Percentiles rank a stretch among this genome's conserved stretches.
These are phyloP conservation scores for Brachyopa scutellaris DNA, from an alignment of 2,888 invertebrate species.

Conservation along the genomic window DNA sequence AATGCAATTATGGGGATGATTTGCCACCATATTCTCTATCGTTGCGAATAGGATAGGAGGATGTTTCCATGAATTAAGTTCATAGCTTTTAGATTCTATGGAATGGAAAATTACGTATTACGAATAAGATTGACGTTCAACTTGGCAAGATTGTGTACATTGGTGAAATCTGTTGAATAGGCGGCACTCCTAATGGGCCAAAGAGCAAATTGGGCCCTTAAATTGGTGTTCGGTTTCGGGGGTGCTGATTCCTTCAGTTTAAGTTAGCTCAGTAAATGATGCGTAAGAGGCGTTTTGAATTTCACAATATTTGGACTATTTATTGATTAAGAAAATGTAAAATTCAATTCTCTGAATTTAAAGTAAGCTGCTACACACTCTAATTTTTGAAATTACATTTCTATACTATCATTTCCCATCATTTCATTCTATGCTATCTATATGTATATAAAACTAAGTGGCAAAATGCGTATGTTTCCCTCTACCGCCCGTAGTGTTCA, in stretches of 20 bases:
- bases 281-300: too few species aligned
- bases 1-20: constrained; percentile 61
- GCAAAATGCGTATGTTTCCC: too few species aligned
- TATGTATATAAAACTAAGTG: too few species aligned
- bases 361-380: too few species aligned
- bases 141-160: not conserved
- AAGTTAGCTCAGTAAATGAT: too few species aligned
- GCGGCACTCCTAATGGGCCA: not conserved
- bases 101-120: constrained; percentile 25
- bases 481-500: too few species aligned
- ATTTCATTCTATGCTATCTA: too few species aligned
- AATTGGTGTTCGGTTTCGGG: not conserved
- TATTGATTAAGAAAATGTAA: too few species aligned
- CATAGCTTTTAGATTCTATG: not conserved
- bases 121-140: not conserved
- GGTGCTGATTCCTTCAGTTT: not conserved
- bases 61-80: not conserved
- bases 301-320: too few species aligned
- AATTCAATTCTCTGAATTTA: too few species aligned
- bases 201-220: not conserved
- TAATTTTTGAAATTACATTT: too few species aligned
- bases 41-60: not conserved
- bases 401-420: too few species aligned
- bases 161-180: constrained; percentile 27
- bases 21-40: constrained; percentile 16